A percentile compares a stretch with the other conserved stretches of the same genome.
Conservation (phyloP, 2,113 vertebrate genomes). For the Corythornis madagascariensis region DNA sequence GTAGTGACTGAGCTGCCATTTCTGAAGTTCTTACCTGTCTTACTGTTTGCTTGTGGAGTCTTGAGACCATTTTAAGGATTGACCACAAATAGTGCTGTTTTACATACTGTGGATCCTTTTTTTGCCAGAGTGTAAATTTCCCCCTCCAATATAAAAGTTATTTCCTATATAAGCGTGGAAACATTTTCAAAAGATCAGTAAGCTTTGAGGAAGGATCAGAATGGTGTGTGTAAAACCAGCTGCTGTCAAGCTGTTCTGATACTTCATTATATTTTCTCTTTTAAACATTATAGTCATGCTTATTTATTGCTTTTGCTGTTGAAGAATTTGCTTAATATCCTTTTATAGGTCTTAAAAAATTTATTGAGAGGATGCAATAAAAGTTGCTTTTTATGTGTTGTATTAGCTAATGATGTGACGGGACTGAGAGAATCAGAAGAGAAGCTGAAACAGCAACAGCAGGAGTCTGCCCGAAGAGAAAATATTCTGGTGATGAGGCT, state of each 20-base stretch:
- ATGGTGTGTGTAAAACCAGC: not conserved
- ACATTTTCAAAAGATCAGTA: not conserved
- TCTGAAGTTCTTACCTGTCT: not conserved
- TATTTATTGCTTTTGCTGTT: not conserved
- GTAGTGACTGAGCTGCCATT: not conserved
- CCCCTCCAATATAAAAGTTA: not conserved
- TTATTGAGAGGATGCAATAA: not conserved
- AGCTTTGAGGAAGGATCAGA: not conserved
- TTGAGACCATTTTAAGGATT: not conserved
- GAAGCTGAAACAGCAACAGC: conserved; percentile 98
- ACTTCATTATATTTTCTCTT: not conserved
- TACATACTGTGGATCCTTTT: accelerated
- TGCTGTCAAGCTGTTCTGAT: not conserved
- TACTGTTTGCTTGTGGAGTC: not conserved
- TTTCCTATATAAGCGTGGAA: not conserved
- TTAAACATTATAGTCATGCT: not conserved
- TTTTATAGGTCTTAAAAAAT: not conserved
- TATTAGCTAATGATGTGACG: conserved; percentile 93
- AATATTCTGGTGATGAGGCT: conserved; percentile 99
- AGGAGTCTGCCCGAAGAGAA: conserved; percentile 97
- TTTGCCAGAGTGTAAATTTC: not conserved
- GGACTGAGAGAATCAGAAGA: conserved; percentile 98
- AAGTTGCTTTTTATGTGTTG: not conserved
- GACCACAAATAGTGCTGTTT: not conserved
- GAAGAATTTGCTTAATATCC: not conserved